Evolutionary conservation across 2,888 invertebrate species (phyloP).

Genomic region (Tetramorium bicarinatum): DNA sequence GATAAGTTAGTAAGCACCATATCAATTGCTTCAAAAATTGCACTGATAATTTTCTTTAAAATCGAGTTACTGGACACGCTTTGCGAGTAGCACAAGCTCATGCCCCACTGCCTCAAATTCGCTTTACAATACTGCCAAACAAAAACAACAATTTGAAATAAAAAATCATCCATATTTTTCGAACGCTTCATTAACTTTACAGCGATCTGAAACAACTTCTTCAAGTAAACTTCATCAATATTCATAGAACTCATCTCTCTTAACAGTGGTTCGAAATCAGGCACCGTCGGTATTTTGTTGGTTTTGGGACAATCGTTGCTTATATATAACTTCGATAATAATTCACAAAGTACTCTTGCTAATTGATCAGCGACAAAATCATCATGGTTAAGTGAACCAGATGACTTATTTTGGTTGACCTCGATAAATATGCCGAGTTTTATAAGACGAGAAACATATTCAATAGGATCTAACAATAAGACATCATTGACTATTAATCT

Average conservation of each 20-base stretch:
- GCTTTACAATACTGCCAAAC: conserved; percentile 63
- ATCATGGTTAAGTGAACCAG: no score
- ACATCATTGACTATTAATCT: conserved; percentile 47
- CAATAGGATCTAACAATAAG: conserved; percentile 59
- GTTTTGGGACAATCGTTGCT: not conserved
- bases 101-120: conserved; percentile 25
- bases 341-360: conserved; percentile 14
- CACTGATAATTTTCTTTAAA: not conserved
- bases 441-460: conserved; percentile 39
- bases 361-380: not conserved
- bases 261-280: conserved; percentile 29
- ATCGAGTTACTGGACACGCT: not conserved
- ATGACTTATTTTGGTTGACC: not conserved
- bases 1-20: not conserved
- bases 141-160: conserved; percentile 41
- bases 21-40: not conserved
- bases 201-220: conserved; percentile 50
- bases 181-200: not conserved
- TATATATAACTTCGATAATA: not conserved
- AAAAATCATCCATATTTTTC: not conserved
- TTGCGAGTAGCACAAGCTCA: not conserved
- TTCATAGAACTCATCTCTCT: conserved; percentile 46
- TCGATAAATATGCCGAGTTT: not conserved
- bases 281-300: not conserved
- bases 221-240: not conserved